Conservation (phyloP, 2,888 invertebrate genomes). For the Caenorhabditis wallacei region DNA sequence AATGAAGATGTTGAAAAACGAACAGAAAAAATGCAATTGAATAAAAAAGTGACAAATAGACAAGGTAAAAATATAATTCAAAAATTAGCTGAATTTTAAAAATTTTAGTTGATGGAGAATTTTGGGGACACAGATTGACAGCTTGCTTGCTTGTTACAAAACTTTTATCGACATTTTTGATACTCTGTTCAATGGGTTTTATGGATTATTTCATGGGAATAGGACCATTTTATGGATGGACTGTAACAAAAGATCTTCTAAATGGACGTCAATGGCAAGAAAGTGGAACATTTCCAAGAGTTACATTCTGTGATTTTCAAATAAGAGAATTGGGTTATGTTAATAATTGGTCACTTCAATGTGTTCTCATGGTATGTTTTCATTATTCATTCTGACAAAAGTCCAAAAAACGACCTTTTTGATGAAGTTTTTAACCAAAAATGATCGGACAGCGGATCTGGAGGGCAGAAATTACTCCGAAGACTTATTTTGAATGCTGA, state of each 20-base stretch:
- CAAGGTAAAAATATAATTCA: neutral
- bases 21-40: constrained; percentile 28
- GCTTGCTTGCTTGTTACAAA: constrained; percentile 64
- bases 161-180: constrained; percentile 48
- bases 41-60: constrained; percentile 17
- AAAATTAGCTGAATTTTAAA: neutral
- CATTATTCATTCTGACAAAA: too few species aligned
- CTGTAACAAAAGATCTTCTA: constrained; percentile 76
- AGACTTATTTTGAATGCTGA: too few species aligned
- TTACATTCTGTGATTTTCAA: constrained; percentile 80
- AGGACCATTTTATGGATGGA: constrained; percentile 57
- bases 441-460: too few species aligned
- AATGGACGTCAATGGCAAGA: constrained; percentile 81
- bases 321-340: constrained; percentile 77
- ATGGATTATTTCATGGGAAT: constrained; percentile 66
- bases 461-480: too few species aligned
- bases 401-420: too few species aligned
- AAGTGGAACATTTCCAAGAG: constrained; percentile 82
- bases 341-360: constrained; percentile 78
- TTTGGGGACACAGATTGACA: constrained; percentile 56
- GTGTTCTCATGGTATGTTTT: constrained; percentile 78
- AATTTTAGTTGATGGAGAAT: constrained; percentile 41
- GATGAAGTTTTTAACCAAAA: too few species aligned
- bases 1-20: constrained; percentile 43
- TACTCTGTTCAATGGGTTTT: constrained; percentile 56